A percentile compares a stretch with the other conserved stretches of the same genome.
phyloP scores from a whole-genome alignment of 1,140 invertebrate genomes.

The Holcopasites calliopsidis region DNA sequence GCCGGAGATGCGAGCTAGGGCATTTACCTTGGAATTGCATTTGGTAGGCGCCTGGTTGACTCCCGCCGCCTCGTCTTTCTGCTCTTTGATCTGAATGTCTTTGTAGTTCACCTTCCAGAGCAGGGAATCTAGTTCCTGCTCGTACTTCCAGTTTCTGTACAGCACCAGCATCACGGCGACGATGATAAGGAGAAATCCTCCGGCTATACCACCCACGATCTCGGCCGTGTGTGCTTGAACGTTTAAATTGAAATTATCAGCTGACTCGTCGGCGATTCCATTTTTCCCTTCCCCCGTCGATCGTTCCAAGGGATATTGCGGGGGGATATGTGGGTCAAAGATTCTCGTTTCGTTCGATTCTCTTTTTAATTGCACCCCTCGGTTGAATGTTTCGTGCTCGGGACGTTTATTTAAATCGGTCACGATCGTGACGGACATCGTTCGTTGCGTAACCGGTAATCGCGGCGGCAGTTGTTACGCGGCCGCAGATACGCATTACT shows the following conservation, averaged over 20 bases:
- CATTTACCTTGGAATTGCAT: constrained; percentile 67
- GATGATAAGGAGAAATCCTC: constrained; percentile 86
- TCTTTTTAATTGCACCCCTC: constrained; percentile 15
- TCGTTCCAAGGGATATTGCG: neutral
- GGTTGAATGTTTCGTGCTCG: neutral
- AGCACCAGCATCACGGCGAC: constrained; percentile 85
- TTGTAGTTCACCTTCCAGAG: constrained; percentile 97
- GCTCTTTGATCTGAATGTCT: constrained; percentile 86
- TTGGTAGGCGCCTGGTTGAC: constrained; percentile 51
- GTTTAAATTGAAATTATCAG: neutral
- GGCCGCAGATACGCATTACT: constrained; percentile 20
- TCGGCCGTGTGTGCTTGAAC: constrained; percentile 87
- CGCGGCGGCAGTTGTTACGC: no score
- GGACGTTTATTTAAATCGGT: constrained; percentile 27
- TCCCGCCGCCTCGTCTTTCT: constrained; percentile 73
- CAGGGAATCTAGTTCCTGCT: constrained; percentile 95
- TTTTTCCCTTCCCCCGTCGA: no score
- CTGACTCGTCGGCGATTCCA: no score
- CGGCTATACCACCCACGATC: constrained; percentile 89
- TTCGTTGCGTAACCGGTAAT: constrained; percentile 33
- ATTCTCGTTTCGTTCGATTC: neutral
- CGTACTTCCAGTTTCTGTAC: constrained; percentile 96
- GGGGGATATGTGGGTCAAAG: constrained; percentile 7
- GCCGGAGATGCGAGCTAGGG: neutral
- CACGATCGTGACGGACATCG: neutral